These are phyloP conservation scores for Eubasilissa splendida DNA, from an alignment of 2,888 invertebrate species.

Conservation along the genomic window DNA sequence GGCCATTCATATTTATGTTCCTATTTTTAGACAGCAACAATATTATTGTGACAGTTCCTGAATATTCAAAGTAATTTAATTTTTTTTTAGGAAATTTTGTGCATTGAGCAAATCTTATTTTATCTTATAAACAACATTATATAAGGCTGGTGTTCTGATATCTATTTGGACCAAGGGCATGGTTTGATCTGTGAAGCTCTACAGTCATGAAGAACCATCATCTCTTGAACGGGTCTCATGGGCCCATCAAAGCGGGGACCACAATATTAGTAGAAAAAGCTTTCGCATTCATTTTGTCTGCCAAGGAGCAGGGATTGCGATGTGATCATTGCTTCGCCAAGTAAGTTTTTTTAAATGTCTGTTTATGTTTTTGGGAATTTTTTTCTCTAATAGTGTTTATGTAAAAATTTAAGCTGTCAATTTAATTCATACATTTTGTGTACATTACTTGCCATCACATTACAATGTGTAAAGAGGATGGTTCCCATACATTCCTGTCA, in stretches of 20 bases:
- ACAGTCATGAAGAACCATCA: conserved; percentile 24
- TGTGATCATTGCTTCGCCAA: conserved; percentile 85
- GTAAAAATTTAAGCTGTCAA: no score
- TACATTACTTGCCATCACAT: no score
- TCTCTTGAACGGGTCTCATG: conserved; percentile 9
- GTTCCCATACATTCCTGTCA: no score
- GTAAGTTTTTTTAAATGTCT: conserved; percentile 70
- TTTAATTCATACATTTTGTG: no score
- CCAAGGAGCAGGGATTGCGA: conserved; percentile 78
- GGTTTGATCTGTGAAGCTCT: not conserved
- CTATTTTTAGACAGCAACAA: not conserved
- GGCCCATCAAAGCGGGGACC: conserved; percentile 75
- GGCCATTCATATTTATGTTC: not conserved
- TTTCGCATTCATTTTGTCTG: conserved; percentile 81
- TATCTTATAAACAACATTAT: not conserved
- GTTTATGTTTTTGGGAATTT: no score
- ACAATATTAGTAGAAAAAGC: conserved; percentile 82
- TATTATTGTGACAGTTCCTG: not conserved
- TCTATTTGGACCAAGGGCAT: not conserved
- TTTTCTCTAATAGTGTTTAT: no score
- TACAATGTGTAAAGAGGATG: no score
- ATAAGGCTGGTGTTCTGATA: not conserved
- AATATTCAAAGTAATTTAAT: not conserved
- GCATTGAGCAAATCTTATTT: not conserved
- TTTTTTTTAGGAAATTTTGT: not conserved